Evolutionary conservation across 2,888 invertebrate species (phyloP), one percentile per base, ranked within the genome.

Genomic region (Epiblema foenella): DNA sequence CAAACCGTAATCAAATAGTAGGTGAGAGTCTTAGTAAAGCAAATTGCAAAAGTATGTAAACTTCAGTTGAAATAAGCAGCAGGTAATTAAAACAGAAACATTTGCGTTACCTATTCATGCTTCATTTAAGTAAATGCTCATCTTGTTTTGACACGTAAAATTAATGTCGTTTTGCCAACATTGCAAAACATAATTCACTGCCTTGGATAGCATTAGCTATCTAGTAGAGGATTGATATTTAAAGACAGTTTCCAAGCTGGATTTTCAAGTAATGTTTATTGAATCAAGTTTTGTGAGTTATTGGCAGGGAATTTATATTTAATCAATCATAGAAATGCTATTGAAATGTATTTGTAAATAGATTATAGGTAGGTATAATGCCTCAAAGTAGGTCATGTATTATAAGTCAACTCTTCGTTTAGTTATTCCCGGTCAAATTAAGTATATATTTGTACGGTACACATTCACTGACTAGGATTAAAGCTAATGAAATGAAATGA

Each of bases 221-320:
- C 17, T 2, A 24, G 18, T 52, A 42, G 39, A 42, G 39, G 29
- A 64, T 69, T 64, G 64, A 64, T 52, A 64, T 39, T 51, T 39
- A 24, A 62, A 58, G 51, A 18, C 39, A 20, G 39, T 18, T n/a
- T 51, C 17, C 49, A 10, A 57, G 51, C 63, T 46, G 51, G 42
- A 57, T 64, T 49, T 46, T 24, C 58, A 33, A 69, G 51, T 59
- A 33, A 64, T 65, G 64, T 58, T 51, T 49, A 51, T 64, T 65
- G 29, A 59, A 59, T 52, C 42, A 9, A 52, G 58, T n/a, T 64
- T 65, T 64, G 69, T 18, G 42, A 52, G 64, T 64, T 58, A 64
- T 69, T 58, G 58, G 52, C 52, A 54, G 5, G 54, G 42, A 17
- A 17, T 54, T 54, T 20, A 52, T 52, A 39, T 52, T 52, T 11